A percentile compares a stretch with the other conserved stretches of the same genome.
Evolutionary conservation across 2,113 vertebrate species (phyloP).

Genomic region (Chloebia gouldiae): DNA sequence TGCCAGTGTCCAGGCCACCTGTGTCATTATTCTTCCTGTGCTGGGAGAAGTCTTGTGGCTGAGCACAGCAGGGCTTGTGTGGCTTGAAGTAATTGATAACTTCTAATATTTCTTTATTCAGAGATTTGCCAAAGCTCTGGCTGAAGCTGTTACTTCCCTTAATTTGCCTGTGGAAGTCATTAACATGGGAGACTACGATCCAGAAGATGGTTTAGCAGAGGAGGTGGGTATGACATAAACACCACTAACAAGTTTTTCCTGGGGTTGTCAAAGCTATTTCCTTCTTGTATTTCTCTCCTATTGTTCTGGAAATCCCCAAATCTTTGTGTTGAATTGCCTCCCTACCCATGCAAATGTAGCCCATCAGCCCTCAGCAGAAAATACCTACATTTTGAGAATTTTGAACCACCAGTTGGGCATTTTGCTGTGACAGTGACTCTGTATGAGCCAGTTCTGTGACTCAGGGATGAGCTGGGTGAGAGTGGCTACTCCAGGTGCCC

Average conservation of each 20-base stretch:
- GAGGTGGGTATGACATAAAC: conserved; percentile 77
- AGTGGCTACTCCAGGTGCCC: background rate
- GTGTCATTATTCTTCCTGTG: background rate
- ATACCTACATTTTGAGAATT: background rate
- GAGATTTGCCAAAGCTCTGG: conserved; percentile 84
- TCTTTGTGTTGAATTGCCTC: background rate
- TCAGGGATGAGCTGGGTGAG: background rate
- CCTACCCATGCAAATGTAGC: rapidly evolving
- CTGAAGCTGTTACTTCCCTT: conserved; percentile 71
- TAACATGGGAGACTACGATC: conserved; percentile 88
- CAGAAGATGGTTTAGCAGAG: conserved; percentile 85
- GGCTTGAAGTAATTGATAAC: background rate
- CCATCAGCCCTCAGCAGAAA: background rate
- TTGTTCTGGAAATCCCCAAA: background rate
- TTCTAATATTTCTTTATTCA: conserved; percentile 16
- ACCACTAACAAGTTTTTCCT: background rate
- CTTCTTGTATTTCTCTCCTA: background rate
- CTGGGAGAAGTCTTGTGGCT: background rate
- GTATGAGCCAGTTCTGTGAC: background rate
- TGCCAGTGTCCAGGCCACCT: background rate
- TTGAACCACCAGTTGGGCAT: rapidly evolving
- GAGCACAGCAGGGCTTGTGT: background rate
- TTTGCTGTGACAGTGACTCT: background rate
- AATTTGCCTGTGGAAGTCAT: conserved; percentile 75
- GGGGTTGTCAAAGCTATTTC: background rate